Percentiles rank a stretch among this genome's conserved stretches.
phyloP scores from a whole-genome alignment of 1,140 invertebrate genomes.

The Tetramorium alpestre region DNA sequence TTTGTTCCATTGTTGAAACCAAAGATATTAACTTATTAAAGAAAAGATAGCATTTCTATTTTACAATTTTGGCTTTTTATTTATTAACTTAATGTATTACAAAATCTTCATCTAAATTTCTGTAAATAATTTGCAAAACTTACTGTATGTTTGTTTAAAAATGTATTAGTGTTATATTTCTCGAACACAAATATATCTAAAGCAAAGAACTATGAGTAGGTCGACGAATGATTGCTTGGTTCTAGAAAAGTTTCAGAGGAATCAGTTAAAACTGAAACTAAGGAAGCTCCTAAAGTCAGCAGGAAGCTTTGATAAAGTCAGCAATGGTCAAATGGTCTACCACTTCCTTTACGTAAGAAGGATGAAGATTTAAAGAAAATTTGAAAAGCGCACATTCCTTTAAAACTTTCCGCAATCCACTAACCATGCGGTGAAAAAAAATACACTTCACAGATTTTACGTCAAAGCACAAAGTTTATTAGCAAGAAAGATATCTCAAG shows the following conservation, averaged over 20 bases:
- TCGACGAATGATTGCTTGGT: slow-evolving; percentile 25
- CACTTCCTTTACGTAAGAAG: slow-evolving; percentile 5
- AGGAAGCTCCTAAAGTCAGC: slow-evolving; percentile 35
- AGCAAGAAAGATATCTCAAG: slow-evolving; percentile 1
- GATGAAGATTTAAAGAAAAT: slow-evolving; percentile 43
- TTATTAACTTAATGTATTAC: neutral
- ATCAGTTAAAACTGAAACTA: slow-evolving; percentile 36
- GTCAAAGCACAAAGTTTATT: slow-evolving; percentile 26
- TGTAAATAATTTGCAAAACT: neutral
- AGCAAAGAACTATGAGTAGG: slow-evolving; percentile 19
- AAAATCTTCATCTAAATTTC: neutral
- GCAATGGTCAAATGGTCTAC: slow-evolving; percentile 47
- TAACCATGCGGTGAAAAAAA: slow-evolving; percentile 32
- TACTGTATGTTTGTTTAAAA: neutral
- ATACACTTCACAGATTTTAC: slow-evolving; percentile 25
- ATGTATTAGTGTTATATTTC: slow-evolving; percentile 4
- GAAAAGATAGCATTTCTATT: neutral
- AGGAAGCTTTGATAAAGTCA: slow-evolving; percentile 65
- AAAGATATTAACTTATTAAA: neutral
- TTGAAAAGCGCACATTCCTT: slow-evolving; percentile 32
- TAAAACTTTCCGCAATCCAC: slow-evolving; percentile 27
- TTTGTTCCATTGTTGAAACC: neutral
- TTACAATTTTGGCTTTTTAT: neutral
- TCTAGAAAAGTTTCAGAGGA: slow-evolving; percentile 37
- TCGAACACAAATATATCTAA: neutral